A percentile compares a stretch with the other conserved stretches of the same genome.
Evolutionary conservation across 2,797 vertebrate genomes (phyloP).

Genomic region (Sitta carolinensis): DNA sequence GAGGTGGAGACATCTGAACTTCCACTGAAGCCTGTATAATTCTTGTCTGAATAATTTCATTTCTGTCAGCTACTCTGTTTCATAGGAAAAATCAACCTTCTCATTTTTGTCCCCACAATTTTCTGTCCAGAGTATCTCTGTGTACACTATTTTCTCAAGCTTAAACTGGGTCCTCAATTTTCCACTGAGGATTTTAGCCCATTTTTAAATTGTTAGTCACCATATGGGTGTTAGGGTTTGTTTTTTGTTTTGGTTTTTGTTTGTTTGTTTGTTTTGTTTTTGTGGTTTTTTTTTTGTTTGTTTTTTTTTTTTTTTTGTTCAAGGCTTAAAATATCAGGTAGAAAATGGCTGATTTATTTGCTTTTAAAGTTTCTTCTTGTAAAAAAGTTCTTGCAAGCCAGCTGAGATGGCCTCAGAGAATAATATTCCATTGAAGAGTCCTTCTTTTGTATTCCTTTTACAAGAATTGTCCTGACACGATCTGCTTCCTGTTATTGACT

Average conservation of each 20-base stretch:
- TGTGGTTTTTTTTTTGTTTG: background rate
- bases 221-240: background rate
- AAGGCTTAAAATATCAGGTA: background rate
- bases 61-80: background rate
- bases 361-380: background rate
- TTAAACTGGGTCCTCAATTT: background rate
- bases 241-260: no score
- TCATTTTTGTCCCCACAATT: background rate
- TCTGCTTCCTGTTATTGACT: background rate
- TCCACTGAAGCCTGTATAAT: background rate
- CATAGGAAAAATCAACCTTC: background rate
- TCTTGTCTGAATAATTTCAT: background rate
- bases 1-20: background rate
- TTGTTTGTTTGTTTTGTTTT: no score
- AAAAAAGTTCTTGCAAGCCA: background rate
- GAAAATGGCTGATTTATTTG: background rate
- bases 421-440: background rate
- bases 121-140: background rate
- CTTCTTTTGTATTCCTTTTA: background rate
- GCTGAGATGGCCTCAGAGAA: background rate
- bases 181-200: background rate
- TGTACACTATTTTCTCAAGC: background rate
- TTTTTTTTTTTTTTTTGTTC: background rate
- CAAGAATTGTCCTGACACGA: fast-evolving
- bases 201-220: background rate